A percentile compares a stretch with the other conserved stretches of the same genome.
phyloP scores from a whole-genome alignment of 1,140 invertebrate species.

The Pseudomyrmex gracilis region DNA sequence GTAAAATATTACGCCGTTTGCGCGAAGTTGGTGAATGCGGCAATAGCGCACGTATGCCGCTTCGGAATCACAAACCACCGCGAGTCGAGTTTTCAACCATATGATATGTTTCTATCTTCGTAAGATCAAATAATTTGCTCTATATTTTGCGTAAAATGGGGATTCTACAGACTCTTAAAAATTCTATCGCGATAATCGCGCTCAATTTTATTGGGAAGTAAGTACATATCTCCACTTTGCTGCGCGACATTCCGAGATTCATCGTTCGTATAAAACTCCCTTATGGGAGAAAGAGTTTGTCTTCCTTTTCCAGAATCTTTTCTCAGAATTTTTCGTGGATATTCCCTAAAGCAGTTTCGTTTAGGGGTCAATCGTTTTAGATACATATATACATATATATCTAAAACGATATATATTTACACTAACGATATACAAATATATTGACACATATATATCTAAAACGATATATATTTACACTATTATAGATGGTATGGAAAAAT shows the following conservation, averaged over 20 bases:
- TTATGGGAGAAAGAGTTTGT: conserved; percentile 1
- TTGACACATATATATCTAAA: too few relatives aligned
- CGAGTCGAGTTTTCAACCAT: neutral
- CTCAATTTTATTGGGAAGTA: neutral
- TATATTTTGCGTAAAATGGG: too few relatives aligned
- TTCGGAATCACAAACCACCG: neutral
- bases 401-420: too few relatives aligned
- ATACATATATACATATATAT: too few relatives aligned
- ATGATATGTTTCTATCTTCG: neutral
- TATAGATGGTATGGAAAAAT: neutral
- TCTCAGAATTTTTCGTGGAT: conserved; percentile 14
- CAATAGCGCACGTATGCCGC: neutral
- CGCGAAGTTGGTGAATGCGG: neutral
- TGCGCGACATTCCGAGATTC: neutral
- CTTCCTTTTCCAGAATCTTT: neutral
- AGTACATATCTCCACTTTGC: neutral
- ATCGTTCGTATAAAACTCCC: conserved; percentile 11
- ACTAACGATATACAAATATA: too few relatives aligned
- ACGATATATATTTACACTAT: too few relatives aligned
- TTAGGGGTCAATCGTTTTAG: neutral
- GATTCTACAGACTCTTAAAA: neutral
- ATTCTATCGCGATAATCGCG: conserved; percentile 12
- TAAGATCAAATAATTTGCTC: too few relatives aligned
- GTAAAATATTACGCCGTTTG: conserved; percentile 14
- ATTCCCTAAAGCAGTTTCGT: conserved; percentile 5